These are phyloP conservation scores for Halictus rubicundus DNA, from an alignment of 1,140 invertebrate species.

Conservation along the genomic window DNA sequence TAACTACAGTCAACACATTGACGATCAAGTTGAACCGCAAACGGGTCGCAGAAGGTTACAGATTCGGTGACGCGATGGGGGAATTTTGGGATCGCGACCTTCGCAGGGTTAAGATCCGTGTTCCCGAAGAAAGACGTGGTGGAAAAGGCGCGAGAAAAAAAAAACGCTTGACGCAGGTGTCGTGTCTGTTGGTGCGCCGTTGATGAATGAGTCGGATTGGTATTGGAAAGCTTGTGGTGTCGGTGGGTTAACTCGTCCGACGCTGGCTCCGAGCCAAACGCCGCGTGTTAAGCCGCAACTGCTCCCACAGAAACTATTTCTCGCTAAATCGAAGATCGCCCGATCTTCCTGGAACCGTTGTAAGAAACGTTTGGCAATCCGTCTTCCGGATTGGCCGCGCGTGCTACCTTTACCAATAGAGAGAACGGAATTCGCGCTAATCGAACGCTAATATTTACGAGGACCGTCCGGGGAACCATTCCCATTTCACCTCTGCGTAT, in stretches of 20 bases:
- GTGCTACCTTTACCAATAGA: neutral
- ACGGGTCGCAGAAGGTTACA: no score
- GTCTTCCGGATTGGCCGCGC: neutral
- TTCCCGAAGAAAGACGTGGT: neutral
- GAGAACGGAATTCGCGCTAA: neutral
- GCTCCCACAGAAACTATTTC: neutral
- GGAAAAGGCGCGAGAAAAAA: no score
- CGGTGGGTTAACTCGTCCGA: constrained; percentile 35
- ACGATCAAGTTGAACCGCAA: no score
- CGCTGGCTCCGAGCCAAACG: constrained; percentile 13
- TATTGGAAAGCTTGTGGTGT: constrained; percentile 24
- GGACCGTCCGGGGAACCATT: no score
- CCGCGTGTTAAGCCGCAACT: neutral
- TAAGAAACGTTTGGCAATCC: neutral
- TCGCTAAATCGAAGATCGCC: constrained; percentile 15
- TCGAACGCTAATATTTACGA: neutral
- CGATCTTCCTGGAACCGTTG: neutral
- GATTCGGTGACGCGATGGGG: no score
- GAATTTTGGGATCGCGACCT: neutral
- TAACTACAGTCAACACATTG: no score
- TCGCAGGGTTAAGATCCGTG: neutral
- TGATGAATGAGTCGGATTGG: constrained; percentile 25
- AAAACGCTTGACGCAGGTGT: neutral
- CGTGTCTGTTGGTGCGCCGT: neutral
- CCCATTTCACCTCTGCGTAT: no score